Percentiles rank a stretch among this genome's conserved stretches.
Conservation (phyloP, 2,797 vertebrate species). For the Hybognathus amarus region DNA sequence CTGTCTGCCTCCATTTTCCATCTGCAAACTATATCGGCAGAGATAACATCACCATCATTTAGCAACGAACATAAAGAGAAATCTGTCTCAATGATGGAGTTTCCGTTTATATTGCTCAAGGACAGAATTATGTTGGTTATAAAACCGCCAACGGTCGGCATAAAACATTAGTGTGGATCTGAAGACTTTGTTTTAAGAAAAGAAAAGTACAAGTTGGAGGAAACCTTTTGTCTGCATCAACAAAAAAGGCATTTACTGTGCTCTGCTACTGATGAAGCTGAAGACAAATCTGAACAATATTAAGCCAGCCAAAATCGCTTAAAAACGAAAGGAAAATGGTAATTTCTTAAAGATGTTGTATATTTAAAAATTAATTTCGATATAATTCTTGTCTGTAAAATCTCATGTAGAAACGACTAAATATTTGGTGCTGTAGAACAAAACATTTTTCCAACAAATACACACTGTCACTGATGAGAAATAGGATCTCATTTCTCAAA, state of each 20-base stretch:
- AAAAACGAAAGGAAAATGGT: slow-evolving; percentile 7
- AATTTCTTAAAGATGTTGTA: slow-evolving; percentile 32
- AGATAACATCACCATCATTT: slow-evolving; percentile 61
- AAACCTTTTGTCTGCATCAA: slow-evolving; percentile 54
- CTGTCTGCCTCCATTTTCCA: slow-evolving; percentile 56
- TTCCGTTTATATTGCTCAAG: slow-evolving; percentile 59
- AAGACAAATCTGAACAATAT: slow-evolving; percentile 3
- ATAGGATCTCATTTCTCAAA: slow-evolving; percentile 66
- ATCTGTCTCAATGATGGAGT: slow-evolving; percentile 60
- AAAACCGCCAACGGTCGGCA: slow-evolving; percentile 53
- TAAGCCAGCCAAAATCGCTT: neutral
- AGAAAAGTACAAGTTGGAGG: slow-evolving; percentile 47
- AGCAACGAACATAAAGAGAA: slow-evolving; percentile 58
- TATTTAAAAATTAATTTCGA: slow-evolving; percentile 35
- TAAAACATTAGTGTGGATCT: slow-evolving; percentile 48
- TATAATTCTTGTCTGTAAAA: slow-evolving; percentile 26
- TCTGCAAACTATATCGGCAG: slow-evolving; percentile 60
- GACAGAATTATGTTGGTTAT: slow-evolving; percentile 62
- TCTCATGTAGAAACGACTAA: slow-evolving; percentile 47
- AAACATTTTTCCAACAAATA: slow-evolving; percentile 69
- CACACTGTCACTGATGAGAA: slow-evolving; percentile 57
- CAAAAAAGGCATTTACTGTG: slow-evolving; percentile 46
- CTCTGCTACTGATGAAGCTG: slow-evolving; percentile 10
- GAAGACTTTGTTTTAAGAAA: slow-evolving; percentile 53
- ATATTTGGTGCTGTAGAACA: slow-evolving; percentile 58